A percentile compares a stretch with the other conserved stretches of the same genome.
phyloP scores from a whole-genome alignment of 2,888 invertebrate genomes.

The Synergus umbraculus region DNA sequence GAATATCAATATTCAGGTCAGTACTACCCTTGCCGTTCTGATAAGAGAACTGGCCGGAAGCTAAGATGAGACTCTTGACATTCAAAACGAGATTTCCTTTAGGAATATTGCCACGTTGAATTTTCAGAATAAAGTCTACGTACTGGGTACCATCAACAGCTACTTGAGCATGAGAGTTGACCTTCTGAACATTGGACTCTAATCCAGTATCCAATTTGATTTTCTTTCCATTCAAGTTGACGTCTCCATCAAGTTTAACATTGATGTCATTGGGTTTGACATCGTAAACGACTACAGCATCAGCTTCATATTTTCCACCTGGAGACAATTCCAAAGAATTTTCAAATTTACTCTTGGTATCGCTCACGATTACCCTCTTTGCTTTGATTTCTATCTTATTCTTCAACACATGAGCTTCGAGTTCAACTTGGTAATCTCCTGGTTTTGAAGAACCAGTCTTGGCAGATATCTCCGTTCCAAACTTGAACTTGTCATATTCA shows the following conservation, averaged over 20 bases:
- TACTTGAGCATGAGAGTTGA: constrained; percentile 80
- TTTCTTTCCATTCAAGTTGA: constrained; percentile 82
- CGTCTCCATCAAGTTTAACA: constrained; percentile 77
- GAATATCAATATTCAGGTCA: constrained; percentile 80
- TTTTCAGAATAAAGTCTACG: constrained; percentile 80
- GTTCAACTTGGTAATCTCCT: constrained; percentile 80
- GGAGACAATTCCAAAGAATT: constrained; percentile 81
- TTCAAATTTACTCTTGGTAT: constrained; percentile 82
- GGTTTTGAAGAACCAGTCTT: constrained; percentile 74
- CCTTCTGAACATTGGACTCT: constrained; percentile 76
- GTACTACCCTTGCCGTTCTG: constrained; percentile 84
- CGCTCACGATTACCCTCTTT: constrained; percentile 80
- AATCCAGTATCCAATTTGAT: constrained; percentile 78
- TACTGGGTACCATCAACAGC: constrained; percentile 78
- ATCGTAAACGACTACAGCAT: constrained; percentile 81
- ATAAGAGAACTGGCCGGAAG: constrained; percentile 83
- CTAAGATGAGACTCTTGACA: constrained; percentile 81
- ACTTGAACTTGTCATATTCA: constrained; percentile 81
- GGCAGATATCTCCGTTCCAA: constrained; percentile 78
- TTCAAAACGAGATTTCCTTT: constrained; percentile 80
- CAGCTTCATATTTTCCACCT: constrained; percentile 82
- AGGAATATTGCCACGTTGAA: constrained; percentile 74
- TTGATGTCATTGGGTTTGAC: constrained; percentile 80
- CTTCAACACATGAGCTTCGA: constrained; percentile 79
- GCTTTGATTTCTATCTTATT: constrained; percentile 80